Evolutionary conservation across 2,113 vertebrate species (phyloP).

Genomic region (Ptychochromis oligacanthus): DNA sequence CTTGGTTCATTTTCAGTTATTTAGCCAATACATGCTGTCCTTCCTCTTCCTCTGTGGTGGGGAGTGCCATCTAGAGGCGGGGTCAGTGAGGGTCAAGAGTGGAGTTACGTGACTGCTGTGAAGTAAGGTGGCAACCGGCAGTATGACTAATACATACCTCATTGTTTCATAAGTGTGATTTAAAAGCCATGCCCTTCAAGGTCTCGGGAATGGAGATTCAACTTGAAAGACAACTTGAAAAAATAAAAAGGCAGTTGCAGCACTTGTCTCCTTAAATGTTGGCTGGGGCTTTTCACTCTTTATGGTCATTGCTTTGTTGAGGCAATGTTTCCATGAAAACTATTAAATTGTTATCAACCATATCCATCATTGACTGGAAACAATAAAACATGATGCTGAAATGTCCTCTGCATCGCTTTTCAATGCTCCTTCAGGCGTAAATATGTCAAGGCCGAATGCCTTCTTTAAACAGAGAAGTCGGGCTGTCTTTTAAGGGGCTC

Average conservation of each 20-base stretch:
- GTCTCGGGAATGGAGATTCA: not conserved
- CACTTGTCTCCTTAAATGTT: not conserved
- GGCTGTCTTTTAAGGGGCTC: not conserved
- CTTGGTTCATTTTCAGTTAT: not conserved
- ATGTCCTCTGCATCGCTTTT: conserved; percentile 11
- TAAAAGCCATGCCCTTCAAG: not conserved
- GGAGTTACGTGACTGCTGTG: not conserved
- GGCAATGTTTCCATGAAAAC: conserved; percentile 13
- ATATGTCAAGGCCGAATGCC: conserved; percentile 24
- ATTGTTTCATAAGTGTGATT: not conserved
- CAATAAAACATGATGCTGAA: conserved; percentile 36
- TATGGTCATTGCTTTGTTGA: not conserved
- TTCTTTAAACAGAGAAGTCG: not conserved
- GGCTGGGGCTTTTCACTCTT: not conserved
- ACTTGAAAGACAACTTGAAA: not conserved
- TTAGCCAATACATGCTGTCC: not conserved
- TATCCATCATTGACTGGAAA: conserved; percentile 27
- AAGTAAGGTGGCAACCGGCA: not conserved
- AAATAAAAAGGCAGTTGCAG: not conserved
- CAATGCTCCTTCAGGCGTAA: conserved; percentile 18
- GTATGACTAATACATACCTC: not conserved
- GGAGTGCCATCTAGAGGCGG: conserved; percentile 72
- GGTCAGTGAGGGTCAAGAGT: conserved; percentile 61
- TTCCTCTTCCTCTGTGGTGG: conserved; percentile 31
- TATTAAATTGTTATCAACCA: conserved; percentile 18